Conservation (phyloP, 2,888 invertebrate species). For the Meghimatium bilineatum region DNA sequence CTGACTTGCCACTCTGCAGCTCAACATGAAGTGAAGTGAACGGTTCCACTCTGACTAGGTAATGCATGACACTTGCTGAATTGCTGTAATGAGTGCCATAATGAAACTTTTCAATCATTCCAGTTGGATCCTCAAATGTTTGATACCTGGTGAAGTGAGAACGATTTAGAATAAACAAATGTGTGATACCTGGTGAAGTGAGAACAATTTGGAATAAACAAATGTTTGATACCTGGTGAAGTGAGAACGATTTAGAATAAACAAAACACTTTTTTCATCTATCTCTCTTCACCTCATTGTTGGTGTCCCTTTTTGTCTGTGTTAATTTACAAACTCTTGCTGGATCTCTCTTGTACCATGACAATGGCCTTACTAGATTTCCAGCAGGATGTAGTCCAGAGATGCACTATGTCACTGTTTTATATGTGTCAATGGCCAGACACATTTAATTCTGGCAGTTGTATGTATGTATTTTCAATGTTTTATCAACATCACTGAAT, state of each 20-base stretch:
- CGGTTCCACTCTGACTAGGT: slow-evolving; percentile 78
- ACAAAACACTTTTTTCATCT: slow-evolving; percentile 64
- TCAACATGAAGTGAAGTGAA: slow-evolving; percentile 79
- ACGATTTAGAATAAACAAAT: slow-evolving; percentile 63
- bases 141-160: slow-evolving; percentile 72
- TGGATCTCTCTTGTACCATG: too few species aligned
- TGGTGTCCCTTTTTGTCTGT: background rate
- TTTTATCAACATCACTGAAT: too few species aligned
- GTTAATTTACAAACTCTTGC: too few species aligned
- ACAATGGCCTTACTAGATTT: too few species aligned
- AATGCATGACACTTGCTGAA: slow-evolving; percentile 79
- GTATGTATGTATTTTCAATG: too few species aligned
- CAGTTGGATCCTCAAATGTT: slow-evolving; percentile 77
- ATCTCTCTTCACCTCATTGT: background rate
- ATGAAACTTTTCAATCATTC: slow-evolving; percentile 78
- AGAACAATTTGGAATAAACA: slow-evolving; percentile 52
- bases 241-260: slow-evolving; percentile 1
- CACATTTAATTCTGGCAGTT: too few species aligned
- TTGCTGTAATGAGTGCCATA: slow-evolving; percentile 80
- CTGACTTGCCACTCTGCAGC: slow-evolving; percentile 79
- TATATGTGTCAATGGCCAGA: too few species aligned
- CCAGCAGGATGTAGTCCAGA: too few species aligned
- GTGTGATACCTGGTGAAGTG: slow-evolving; percentile 73
- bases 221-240: slow-evolving; percentile 76
- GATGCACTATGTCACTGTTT: too few species aligned